Base-by-base conservation (phyloP, 2,888 invertebrate genomes). In the Yponomeuta malinellus region DNA sequence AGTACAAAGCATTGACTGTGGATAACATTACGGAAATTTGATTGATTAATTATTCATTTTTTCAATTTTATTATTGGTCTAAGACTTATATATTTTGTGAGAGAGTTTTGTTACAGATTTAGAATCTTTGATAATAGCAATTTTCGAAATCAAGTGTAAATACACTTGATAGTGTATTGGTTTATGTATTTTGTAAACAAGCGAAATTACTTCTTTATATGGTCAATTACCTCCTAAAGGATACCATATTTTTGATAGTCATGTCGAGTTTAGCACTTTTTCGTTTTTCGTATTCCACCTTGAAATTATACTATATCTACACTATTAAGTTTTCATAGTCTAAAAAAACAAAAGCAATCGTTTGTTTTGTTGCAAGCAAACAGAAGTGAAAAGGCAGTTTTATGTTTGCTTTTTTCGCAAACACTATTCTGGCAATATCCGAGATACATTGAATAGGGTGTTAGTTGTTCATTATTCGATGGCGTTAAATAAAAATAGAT, bases 261-360 rank as follows among this genome's bases (percentile, higher is more conserved):
- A 59, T 43, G 3, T 6, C 43, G 43, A 2, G 12, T 59, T 15
- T 0, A 59, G 15, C 52, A 15, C 15, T 12, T 5, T 15, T 15
- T 59, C 3, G 15, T 12, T 15, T 59, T 59, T 59, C 52, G 15
- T 59, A 59, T 59, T 59, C 52, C 52, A 59, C 52, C 52, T 15
- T 59, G 52, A 15, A 12, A 15, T 12, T 59, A 59, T 15, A 59
- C 15, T 59, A 59, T 59, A 59, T 59, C 52, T 15, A 59, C 52
- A 59, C 65, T 52, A 59, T 70, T 70, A 70, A 70, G 70, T 70
- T 70, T 70, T 70, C 70, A 70, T 64, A 70, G 70, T 70, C 23
- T 70, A 70, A 65, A 33, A 33, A 33, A 48, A 65, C 10, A 63
- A 63, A 63, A 4, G 69, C 37, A 69, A 63, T 69, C 1, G 37